A percentile compares a stretch with the other conserved stretches of the same genome.
Conservation (phyloP, 1,140 invertebrate genomes). For the Gonioctena quinquepunctata region DNA sequence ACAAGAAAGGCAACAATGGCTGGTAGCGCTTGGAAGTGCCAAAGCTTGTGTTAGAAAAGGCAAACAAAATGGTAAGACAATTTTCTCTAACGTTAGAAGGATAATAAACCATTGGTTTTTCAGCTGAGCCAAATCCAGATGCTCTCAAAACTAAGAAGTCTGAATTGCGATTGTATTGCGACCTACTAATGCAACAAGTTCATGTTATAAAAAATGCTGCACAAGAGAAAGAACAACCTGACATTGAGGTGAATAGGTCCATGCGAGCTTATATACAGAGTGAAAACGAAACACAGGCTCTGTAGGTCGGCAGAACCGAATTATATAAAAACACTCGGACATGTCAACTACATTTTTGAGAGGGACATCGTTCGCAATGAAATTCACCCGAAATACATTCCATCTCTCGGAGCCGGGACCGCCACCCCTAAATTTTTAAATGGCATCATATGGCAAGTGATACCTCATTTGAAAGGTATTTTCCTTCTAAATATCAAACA, state of each 20-base stretch:
- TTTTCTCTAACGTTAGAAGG: background rate
- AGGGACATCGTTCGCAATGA: too few relatives aligned
- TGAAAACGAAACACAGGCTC: too few relatives aligned
- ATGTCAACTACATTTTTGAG: too few relatives aligned
- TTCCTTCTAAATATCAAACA: too few relatives aligned
- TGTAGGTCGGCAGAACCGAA: too few relatives aligned
- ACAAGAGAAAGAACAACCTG: conserved; percentile 57
- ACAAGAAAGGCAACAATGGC: conserved; percentile 78
- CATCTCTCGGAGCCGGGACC: too few relatives aligned
- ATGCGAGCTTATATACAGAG: too few relatives aligned
- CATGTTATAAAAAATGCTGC: conserved; percentile 75
- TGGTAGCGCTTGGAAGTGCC: conserved; percentile 78
- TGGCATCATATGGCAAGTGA: too few relatives aligned
- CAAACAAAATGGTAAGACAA: conserved; percentile 53
- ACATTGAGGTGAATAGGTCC: conserved; percentile 30
- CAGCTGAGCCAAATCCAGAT: conserved; percentile 56
- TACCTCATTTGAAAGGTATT: too few relatives aligned
- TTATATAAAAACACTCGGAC: too few relatives aligned
- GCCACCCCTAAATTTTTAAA: too few relatives aligned
- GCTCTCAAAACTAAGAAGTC: conserved; percentile 74
- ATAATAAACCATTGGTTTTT: conserved; percentile 19
- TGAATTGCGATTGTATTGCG: conserved; percentile 79
- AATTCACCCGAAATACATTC: too few relatives aligned
- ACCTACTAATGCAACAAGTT: conserved; percentile 83
- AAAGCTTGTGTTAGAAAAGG: conserved; percentile 70